Conservation (phyloP, 2,797 vertebrate genomes). For the Takifugu rubripes region DNA sequence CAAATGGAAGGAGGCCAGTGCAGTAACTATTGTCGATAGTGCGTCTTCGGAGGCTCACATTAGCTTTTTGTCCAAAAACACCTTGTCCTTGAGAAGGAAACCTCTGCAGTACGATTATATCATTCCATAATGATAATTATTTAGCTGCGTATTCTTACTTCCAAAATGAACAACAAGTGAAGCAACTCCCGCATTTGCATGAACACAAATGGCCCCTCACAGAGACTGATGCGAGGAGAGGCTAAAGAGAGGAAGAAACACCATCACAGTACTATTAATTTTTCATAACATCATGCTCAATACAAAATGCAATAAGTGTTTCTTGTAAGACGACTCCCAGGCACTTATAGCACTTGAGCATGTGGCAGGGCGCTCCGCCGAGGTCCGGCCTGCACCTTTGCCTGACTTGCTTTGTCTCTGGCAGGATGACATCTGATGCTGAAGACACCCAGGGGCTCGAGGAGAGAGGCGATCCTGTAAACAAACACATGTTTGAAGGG, state of each 20-base stretch:
- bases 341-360: conserved; percentile 79
- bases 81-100: conserved; percentile 39
- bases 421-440: conserved; percentile 68
- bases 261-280: conserved; percentile 71
- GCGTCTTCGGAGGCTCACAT: conserved; percentile 38
- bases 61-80: conserved; percentile 38
- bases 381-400: conserved; percentile 58
- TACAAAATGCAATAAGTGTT: conserved; percentile 84
- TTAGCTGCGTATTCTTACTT: conserved; percentile 13
- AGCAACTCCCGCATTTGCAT: conserved; percentile 17
- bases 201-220: conserved; percentile 21
- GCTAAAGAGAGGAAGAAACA: conserved; percentile 57
- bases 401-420: conserved; percentile 63
- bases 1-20: conserved; percentile 52
- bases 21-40: conserved; percentile 57
- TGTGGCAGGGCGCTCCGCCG: conserved; percentile 63
- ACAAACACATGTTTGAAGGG: conserved; percentile 14
- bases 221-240: conserved; percentile 30
- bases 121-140: conserved; percentile 29
- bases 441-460: conserved; percentile 51
- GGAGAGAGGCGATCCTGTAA: conserved; percentile 26
- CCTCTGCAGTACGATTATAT: conserved; percentile 24
- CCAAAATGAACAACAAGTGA: conserved; percentile 11
- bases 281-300: conserved; percentile 83
- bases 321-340: conserved; percentile 80